Percentiles rank a stretch among this genome's conserved stretches.
Conservation (phyloP, 2,113 vertebrate genomes). For the Pollimyrus isidori region DNA sequence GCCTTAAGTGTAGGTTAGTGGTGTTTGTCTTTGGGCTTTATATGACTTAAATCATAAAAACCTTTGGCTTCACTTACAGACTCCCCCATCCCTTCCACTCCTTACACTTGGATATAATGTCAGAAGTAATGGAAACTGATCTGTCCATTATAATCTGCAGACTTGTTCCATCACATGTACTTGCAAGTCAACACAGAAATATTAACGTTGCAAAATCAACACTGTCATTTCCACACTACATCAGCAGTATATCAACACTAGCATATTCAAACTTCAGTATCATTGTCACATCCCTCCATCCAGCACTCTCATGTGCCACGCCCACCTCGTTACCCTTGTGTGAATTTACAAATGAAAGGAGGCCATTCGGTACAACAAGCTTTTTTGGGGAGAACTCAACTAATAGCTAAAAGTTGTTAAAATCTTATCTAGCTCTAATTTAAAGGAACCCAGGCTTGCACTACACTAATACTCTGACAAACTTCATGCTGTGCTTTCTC, state of each 20-base stretch:
- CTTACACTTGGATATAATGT: background rate
- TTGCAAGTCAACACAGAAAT: background rate
- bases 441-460: too few relatives aligned
- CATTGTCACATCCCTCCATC: too few relatives aligned
- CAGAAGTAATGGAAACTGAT: background rate
- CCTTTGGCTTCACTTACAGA: background rate
- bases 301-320: too few relatives aligned
- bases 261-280: background rate
- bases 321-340: too few relatives aligned
- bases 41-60: background rate
- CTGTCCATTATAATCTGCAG: background rate
- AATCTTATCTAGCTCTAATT: too few relatives aligned
- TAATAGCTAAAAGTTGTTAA: too few relatives aligned
- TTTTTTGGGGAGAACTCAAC: too few relatives aligned
- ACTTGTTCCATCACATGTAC: background rate
- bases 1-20: background rate
- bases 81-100: background rate
- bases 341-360: too few relatives aligned
- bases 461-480: too few relatives aligned
- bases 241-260: background rate
- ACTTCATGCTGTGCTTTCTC: too few relatives aligned
- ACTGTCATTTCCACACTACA: background rate
- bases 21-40: background rate
- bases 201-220: background rate
- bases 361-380: too few relatives aligned